Conservation (phyloP, 2,113 vertebrate species). For the Laterallus jamaicensis region DNA sequence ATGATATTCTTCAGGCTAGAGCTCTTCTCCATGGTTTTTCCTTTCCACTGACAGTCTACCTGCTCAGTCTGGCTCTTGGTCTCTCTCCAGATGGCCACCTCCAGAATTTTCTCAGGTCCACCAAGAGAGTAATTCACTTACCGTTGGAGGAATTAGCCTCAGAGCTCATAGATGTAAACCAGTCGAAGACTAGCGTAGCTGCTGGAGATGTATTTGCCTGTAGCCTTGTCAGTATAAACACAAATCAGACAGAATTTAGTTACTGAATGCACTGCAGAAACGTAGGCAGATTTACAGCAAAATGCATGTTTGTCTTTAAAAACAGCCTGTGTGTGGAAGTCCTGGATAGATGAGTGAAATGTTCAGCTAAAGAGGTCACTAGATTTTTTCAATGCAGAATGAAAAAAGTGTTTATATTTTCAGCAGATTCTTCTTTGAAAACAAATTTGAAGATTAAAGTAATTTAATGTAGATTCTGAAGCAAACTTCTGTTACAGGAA, state of each 20-base stretch:
- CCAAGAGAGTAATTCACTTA: neutral
- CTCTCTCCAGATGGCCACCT: neutral
- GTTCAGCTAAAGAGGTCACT: neutral
- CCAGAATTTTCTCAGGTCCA: neutral
- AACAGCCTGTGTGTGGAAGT: neutral
- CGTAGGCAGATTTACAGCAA: neutral
- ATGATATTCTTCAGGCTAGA: neutral
- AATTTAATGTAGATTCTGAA: neutral
- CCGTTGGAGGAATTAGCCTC: neutral
- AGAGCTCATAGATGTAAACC: neutral
- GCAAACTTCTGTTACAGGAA: neutral
- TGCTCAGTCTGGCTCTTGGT: neutral
- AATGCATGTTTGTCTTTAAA: neutral
- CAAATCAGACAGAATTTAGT: neutral
- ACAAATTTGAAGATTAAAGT: neutral
- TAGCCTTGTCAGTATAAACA: neutral
- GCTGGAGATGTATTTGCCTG: neutral
- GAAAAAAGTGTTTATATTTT: neutral
- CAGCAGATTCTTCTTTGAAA: neutral
- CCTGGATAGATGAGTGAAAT: neutral
- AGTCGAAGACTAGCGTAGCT: neutral
- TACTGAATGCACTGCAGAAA: neutral
- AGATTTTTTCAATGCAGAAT: neutral
- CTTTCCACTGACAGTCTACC: neutral
- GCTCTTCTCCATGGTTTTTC: neutral